These are phyloP conservation scores for Nephrocerus scutellatus DNA, from an alignment of 2,888 invertebrate species.

Conservation along the genomic window DNA sequence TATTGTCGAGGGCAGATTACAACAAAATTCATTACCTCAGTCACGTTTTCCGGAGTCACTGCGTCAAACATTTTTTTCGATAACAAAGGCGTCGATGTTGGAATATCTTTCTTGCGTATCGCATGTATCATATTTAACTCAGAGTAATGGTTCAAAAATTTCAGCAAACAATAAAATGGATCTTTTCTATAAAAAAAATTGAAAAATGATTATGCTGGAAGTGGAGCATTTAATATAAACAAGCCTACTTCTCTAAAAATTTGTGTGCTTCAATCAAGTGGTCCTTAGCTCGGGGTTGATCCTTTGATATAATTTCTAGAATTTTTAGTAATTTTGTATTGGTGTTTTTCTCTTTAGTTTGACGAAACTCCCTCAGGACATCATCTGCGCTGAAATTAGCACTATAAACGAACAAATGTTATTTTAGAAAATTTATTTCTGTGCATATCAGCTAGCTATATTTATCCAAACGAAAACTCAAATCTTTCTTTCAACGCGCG, in stretches of 20 bases:
- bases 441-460: too few relatives aligned
- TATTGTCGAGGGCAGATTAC: slow-evolving; percentile 1
- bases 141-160: slow-evolving; percentile 36
- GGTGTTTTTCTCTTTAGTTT: slow-evolving; percentile 34
- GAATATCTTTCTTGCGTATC: slow-evolving; percentile 28
- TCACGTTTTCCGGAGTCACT: slow-evolving; percentile 31
- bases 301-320: slow-evolving; percentile 36
- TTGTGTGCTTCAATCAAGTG: slow-evolving; percentile 33
- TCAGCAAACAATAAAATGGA: slow-evolving; percentile 39
- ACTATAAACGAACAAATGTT: slow-evolving; percentile 26
- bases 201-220: neutral
- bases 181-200: slow-evolving; percentile 34
- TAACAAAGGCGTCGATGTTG: slow-evolving; percentile 35
- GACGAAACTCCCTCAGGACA: slow-evolving; percentile 38
- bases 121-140: slow-evolving; percentile 29
- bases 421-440: neutral
- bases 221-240: neutral
- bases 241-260: slow-evolving; percentile 33
- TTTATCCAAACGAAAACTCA: neutral
- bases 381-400: slow-evolving; percentile 35
- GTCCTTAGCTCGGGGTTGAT: slow-evolving; percentile 32
- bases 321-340: slow-evolving; percentile 34
- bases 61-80: slow-evolving; percentile 28
- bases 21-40: slow-evolving; percentile 27
- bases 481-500: slow-evolving; percentile 21